Conservation (phyloP, 2,888 invertebrate genomes). For the Nymphalis polychloros region DNA sequence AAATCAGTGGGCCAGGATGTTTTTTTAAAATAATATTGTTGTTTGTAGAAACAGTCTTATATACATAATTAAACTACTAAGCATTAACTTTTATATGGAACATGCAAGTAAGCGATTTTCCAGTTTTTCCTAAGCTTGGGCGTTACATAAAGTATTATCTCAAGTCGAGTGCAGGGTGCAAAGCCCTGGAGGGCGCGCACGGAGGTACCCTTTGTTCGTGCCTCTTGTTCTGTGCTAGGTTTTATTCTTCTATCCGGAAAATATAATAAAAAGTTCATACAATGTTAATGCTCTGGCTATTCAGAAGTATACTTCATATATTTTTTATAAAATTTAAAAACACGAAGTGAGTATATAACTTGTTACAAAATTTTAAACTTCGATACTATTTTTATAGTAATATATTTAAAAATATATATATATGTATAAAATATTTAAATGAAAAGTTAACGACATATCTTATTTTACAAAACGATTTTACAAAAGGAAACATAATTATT, state of each 20-base stretch:
- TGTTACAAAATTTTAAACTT: neutral
- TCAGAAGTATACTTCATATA: neutral
- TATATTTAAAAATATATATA: neutral
- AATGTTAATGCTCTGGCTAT: neutral
- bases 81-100: slow-evolving; percentile 43
- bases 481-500: slow-evolving; percentile 18
- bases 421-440: neutral
- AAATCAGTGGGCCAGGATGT: no score
- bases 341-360: neutral
- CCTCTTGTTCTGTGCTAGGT: slow-evolving; percentile 36
- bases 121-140: slow-evolving; percentile 54
- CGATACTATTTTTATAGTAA: neutral
- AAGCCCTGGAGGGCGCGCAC: slow-evolving; percentile 63
- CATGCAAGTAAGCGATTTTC: slow-evolving; percentile 42
- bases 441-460: neutral
- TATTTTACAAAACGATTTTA: slow-evolving; percentile 11
- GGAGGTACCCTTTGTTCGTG: slow-evolving; percentile 62
- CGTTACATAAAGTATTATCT: slow-evolving; percentile 69
- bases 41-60: no score
- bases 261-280: slow-evolving; percentile 22
- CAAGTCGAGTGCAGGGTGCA: slow-evolving; percentile 61
- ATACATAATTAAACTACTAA: no score
- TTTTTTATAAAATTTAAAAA: neutral
- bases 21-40: no score
- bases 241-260: slow-evolving; percentile 27